A percentile compares a stretch with the other conserved stretches of the same genome.
Conservation (phyloP, 1,140 invertebrate species). For the Danaus plexippus region DNA sequence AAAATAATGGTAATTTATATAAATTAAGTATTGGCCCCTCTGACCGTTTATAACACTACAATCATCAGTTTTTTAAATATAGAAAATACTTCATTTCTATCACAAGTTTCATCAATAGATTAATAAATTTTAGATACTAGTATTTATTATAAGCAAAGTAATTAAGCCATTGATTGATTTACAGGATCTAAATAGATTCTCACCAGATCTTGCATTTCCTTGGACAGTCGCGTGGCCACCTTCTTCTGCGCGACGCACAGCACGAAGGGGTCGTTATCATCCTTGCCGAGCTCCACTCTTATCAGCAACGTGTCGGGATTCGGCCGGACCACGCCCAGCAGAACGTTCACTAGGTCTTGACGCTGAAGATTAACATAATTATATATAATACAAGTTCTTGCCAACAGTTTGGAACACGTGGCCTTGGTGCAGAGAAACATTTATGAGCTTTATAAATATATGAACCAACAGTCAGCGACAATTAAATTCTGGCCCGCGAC, state of each 20-base stretch:
- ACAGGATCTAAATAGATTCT: constrained; percentile 28
- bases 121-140: too few relatives aligned
- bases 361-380: constrained; percentile 67
- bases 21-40: too few relatives aligned
- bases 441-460: neutral
- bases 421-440: neutral
- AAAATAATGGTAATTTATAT: too few relatives aligned
- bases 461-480: neutral
- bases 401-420: too few relatives aligned
- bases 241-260: constrained; percentile 94
- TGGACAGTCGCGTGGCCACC: constrained; percentile 84
- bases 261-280: constrained; percentile 95
- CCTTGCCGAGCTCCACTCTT: constrained; percentile 88
- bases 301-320: constrained; percentile 88
- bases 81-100: too few relatives aligned
- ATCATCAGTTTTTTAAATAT: too few relatives aligned
- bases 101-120: too few relatives aligned
- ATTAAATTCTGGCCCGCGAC: too few relatives aligned
- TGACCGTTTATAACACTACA: too few relatives aligned
- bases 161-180: too few relatives aligned
- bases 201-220: constrained; percentile 96
- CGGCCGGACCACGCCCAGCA: constrained; percentile 89
- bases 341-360: constrained; percentile 93
- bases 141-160: too few relatives aligned
- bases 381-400: too few relatives aligned